A percentile compares a stretch with the other conserved stretches of the same genome.
These are phyloP conservation scores for Sacculina carcini DNA, from an alignment of 2,888 invertebrate species.

Conservation along the genomic window DNA sequence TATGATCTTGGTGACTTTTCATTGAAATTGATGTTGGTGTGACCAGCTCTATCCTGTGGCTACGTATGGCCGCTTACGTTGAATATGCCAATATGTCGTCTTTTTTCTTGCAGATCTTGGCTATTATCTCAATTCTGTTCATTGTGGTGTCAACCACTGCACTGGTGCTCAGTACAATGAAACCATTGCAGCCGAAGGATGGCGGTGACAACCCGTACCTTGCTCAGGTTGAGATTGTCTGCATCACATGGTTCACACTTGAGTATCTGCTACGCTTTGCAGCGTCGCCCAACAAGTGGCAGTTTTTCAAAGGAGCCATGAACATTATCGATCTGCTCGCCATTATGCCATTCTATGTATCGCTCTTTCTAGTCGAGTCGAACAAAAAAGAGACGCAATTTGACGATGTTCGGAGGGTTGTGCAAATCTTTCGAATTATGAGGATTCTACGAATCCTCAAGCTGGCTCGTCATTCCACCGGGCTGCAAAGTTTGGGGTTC, in stretches of 20 bases:
- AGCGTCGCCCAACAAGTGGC: constrained; percentile 27
- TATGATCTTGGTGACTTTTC: too few species aligned
- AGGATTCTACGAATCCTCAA: constrained; percentile 20
- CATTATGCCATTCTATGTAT: constrained; percentile 27
- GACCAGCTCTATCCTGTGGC: too few species aligned
- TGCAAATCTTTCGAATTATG: constrained; percentile 25
- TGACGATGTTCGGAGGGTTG: constrained; percentile 24
- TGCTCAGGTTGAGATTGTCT: constrained; percentile 25
- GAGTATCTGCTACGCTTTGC: constrained; percentile 28
- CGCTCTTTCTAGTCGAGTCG: constrained; percentile 18
- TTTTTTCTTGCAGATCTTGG: constrained; percentile 19
- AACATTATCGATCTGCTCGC: constrained; percentile 28
- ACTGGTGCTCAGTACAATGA: constrained; percentile 26
- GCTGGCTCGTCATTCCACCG: constrained; percentile 26
- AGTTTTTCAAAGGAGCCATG: constrained; percentile 26
- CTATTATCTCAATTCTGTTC: constrained; percentile 26
- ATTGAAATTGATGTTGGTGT: too few species aligned
- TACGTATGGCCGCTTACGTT: too few species aligned
- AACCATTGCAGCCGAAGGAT: constrained; percentile 20
- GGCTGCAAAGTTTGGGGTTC: constrained; percentile 27
- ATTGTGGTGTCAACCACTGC: constrained; percentile 27
- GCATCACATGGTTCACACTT: constrained; percentile 29
- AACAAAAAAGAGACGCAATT: constrained; percentile 11
- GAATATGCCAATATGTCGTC: not conserved
- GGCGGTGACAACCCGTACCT: constrained; percentile 19